Conservation (phyloP, 2,888 invertebrate genomes). For the Operophtera brumata region DNA sequence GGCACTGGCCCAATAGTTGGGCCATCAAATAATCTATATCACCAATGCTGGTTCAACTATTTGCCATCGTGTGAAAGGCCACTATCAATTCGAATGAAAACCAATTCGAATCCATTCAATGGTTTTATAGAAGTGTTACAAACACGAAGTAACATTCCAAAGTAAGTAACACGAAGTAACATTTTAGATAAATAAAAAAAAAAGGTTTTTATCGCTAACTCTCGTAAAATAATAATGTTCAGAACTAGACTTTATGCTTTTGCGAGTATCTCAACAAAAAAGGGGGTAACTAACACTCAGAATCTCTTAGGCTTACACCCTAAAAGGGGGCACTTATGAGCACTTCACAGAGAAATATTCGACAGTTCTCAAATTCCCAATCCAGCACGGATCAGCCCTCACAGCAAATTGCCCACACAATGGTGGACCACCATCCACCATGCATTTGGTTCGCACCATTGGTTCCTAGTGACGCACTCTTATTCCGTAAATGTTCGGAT, state of each 20-base stretch:
- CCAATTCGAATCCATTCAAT: too few species aligned
- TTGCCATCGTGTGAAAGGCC: too few species aligned
- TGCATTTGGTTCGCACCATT: conserved; percentile 42
- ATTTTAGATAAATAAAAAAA: too few species aligned
- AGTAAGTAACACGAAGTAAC: too few species aligned
- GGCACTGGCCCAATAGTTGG: too few species aligned
- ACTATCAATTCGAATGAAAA: too few species aligned
- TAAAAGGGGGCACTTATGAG: not conserved
- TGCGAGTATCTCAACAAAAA: not conserved
- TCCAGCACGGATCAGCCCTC: conserved; percentile 23
- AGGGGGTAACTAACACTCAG: not conserved
- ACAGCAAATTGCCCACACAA: conserved; percentile 44
- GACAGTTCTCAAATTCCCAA: conserved; percentile 17
- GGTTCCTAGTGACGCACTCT: conserved; percentile 33
- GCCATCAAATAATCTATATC: too few species aligned
- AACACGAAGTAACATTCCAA: too few species aligned
- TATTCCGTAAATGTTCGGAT: conserved; percentile 15
- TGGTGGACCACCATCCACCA: conserved; percentile 39
- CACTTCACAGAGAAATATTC: conserved; percentile 15
- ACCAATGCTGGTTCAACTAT: too few species aligned
- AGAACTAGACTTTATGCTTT: not conserved
- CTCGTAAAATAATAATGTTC: too few species aligned
- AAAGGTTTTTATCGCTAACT: too few species aligned
- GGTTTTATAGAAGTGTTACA: too few species aligned
- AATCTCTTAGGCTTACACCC: not conserved